Percentiles rank a stretch among this genome's conserved stretches.
phyloP scores from a whole-genome alignment of 2,888 invertebrate species.

The Mycogona germanica region DNA sequence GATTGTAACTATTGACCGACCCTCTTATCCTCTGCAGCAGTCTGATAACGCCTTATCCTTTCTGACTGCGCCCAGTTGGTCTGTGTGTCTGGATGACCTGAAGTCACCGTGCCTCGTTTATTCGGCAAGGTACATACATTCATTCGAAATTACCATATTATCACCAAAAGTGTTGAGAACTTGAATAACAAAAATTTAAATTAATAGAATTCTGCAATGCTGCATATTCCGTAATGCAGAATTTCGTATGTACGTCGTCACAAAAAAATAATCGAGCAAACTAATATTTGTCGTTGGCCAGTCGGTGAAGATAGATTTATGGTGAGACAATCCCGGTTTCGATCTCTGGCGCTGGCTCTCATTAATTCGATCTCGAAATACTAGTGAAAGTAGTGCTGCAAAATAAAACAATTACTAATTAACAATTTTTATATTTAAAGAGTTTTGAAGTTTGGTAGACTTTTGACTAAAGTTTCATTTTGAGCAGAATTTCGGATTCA shows the following conservation, averaged over 20 bases:
- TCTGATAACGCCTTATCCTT: background rate
- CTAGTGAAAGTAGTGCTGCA: no score
- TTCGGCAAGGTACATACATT: conserved; percentile 6
- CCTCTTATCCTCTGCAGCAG: background rate
- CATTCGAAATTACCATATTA: background rate
- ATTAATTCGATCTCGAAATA: background rate
- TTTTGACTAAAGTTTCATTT: no score
- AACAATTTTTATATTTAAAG: background rate
- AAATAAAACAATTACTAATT: background rate
- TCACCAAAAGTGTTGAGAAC: background rate
- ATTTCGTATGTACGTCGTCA: no score
- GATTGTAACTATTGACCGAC: background rate
- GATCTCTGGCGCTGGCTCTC: no score
- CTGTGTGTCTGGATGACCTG: conserved; percentile 13
- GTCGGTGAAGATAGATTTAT: no score
- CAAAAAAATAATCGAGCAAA: no score
- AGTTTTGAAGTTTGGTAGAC: conserved; percentile 7
- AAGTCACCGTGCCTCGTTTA: conserved; percentile 11
- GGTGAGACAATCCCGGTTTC: no score
- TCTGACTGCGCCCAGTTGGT: conserved; percentile 1
- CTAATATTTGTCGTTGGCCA: background rate
- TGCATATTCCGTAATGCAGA: no score
- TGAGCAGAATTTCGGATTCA: no score
- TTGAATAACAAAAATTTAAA: no score
- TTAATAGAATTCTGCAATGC: no score